Base-by-base conservation (phyloP, 2,888 invertebrate species). In the Hydrotaea cyrtoneurina region DNA sequence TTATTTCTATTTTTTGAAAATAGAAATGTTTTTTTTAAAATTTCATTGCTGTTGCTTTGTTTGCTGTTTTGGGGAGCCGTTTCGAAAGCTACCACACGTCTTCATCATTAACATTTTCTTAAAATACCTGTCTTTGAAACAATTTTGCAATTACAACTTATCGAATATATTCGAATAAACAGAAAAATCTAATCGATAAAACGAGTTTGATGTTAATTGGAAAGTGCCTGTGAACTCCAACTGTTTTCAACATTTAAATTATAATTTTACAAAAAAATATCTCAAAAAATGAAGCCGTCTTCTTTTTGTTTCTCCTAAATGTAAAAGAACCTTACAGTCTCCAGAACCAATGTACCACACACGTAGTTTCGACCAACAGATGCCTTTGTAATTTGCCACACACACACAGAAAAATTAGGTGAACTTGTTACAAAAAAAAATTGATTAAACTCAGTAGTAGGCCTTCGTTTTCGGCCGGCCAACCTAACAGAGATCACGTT, bases 361-460 rank as follows among this genome's bases (percentile, higher is more conserved):
- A 80, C 80, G 39, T 71, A 36, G 80, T 55, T 31, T 23, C 23
- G 57, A 0, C 21, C 15, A 43, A 31, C 3, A 2, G 17, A 46
- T 43, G 21, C 13, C 66, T 46, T 69, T 69, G 21, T 46, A 23
- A 15, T 31, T 31, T 62, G 17, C 62, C 62, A 62, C 31, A 62
- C 62, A 59, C 46, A 36, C 36, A 73, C 36, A 59, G n/a, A n/a
- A n/a, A 69, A 75, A 43, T 21, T 80, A 36, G 75, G 80, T 76
- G 69, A 80, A 80, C 75, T 80, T 80, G 69, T 80, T 75, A 71
- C 75, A 66, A 59, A 80, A 75, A 80, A 66, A 59, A 80, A 75
- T 74, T 80, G 36, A 75, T 80, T 75, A 75, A 80, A 75, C 75
- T 39, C 80, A 75, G 80, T 79, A 73, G 79, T 80, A 75, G 74